Evolutionary conservation across 1,140 invertebrate species (phyloP).

Genomic region (Lordiphosa collinella): DNA sequence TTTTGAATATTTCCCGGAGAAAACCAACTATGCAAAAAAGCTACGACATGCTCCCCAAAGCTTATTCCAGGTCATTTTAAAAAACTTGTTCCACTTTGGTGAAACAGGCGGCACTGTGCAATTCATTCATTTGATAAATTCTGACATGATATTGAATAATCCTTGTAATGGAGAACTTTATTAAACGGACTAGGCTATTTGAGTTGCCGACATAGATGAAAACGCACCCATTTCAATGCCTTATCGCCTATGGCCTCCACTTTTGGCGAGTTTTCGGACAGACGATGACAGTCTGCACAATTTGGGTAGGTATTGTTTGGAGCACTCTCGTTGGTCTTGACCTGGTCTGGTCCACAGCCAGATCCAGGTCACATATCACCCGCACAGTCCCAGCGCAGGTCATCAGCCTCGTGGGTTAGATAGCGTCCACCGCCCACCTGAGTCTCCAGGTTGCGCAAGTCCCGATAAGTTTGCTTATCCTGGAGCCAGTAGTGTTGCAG

Average conservation of each 20-base stretch:
- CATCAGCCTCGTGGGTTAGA: slow-evolving; percentile 97
- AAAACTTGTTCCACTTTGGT: too few relatives aligned
- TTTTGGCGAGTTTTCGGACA: slow-evolving; percentile 58
- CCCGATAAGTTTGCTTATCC: slow-evolving; percentile 97
- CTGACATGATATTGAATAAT: too few relatives aligned
- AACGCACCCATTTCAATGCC: slow-evolving; percentile 77
- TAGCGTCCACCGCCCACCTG: slow-evolving; percentile 90
- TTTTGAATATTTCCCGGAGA: too few relatives aligned
- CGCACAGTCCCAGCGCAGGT: slow-evolving; percentile 90
- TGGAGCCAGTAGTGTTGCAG: slow-evolving; percentile 96
- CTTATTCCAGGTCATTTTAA: too few relatives aligned
- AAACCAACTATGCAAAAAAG: too few relatives aligned
- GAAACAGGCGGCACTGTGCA: too few relatives aligned
- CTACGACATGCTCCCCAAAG: too few relatives aligned
- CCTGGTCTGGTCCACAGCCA: slow-evolving; percentile 1
- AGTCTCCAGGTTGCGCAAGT: slow-evolving; percentile 92
- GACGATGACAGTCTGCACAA: slow-evolving; percentile 61
- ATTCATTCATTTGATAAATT: too few relatives aligned
- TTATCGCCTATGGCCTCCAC: slow-evolving; percentile 74
- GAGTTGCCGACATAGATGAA: slow-evolving; percentile 75
- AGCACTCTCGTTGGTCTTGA: slow-evolving; percentile 7
- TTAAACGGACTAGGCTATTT: slow-evolving; percentile 42
- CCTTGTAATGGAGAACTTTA: neutral
- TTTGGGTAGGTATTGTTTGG: slow-evolving; percentile 42
- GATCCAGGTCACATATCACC: slow-evolving; percentile 78